phyloP scores from a whole-genome alignment of 2,113 vertebrate genomes.

The Dromaius novaehollandiae region DNA sequence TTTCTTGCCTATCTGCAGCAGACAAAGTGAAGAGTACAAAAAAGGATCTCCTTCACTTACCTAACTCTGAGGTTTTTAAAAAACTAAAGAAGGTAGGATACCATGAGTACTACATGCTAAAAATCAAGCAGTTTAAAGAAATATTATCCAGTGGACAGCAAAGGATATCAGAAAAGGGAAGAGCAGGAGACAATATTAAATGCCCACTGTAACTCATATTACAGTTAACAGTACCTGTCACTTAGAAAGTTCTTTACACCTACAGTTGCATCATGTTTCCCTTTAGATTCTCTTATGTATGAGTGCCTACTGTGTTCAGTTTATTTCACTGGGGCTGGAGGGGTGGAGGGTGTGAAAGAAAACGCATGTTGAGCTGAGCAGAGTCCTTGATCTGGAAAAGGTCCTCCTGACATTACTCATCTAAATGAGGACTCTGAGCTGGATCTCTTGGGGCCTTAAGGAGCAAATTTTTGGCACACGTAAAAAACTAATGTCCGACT shows the following conservation, averaged over 20 bases:
- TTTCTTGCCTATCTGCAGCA: not conserved
- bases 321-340: not conserved
- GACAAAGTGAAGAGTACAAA: not conserved
- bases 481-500: not conserved
- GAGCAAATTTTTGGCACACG: not conserved
- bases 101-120: not conserved
- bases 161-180: not conserved
- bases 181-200: not conserved
- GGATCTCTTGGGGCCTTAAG: not conserved
- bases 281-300: not conserved
- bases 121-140: not conserved
- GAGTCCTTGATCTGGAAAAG: not conserved
- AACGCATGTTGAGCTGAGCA: not conserved
- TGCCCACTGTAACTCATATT: not conserved
- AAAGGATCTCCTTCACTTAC: not conserved
- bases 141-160: not conserved
- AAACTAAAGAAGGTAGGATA: not conserved
- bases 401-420: not conserved
- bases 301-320: not conserved
- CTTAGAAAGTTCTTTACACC: not conserved
- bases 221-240: not conserved
- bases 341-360: not conserved
- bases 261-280: not conserved
- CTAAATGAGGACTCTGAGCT: not conserved
- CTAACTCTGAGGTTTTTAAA: not conserved